phyloP scores from a whole-genome alignment of 1,140 invertebrate genomes.

The Drosophila busckii region DNA sequence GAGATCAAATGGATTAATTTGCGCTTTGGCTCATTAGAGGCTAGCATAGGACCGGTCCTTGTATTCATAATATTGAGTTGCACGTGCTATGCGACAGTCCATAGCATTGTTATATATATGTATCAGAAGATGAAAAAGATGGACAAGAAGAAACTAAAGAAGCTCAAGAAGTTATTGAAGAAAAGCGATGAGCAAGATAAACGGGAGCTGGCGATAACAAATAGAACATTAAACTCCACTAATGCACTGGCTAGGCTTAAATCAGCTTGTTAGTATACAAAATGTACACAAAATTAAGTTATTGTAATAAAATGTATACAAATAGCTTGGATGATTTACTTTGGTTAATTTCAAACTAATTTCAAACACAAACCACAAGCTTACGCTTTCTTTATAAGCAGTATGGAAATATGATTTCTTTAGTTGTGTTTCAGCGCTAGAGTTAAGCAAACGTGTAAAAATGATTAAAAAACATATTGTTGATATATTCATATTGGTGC shows the following conservation, averaged over 20 bases:
- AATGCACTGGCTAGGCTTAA: too few species aligned
- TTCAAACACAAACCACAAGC: too few species aligned
- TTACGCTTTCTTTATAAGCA: too few species aligned
- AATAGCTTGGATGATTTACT: too few species aligned
- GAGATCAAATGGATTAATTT: neutral
- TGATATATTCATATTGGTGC: slow-evolving; percentile 7
- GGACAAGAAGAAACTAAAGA: neutral
- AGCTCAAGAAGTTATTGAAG: neutral
- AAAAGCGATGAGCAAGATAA: neutral
- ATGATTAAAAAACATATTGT: slow-evolving; percentile 21
- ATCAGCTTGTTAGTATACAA: too few species aligned
- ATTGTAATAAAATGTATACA: too few species aligned
- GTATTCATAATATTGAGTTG: neutral
- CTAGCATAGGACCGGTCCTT: neutral
- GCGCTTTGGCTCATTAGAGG: neutral
- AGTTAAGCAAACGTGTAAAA: neutral
- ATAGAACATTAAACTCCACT: too few species aligned
- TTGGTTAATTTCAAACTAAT: too few species aligned
- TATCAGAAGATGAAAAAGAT: neutral
- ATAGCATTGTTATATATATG: neutral
- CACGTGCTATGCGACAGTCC: neutral
- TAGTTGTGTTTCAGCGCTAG: neutral
- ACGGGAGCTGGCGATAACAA: neutral
- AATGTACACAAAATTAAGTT: too few species aligned
- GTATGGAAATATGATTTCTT: too few species aligned